Percentiles rank a stretch among this genome's conserved stretches.
Conservation (phyloP, 2,797 vertebrate genomes). For the Strix occidentalis region DNA sequence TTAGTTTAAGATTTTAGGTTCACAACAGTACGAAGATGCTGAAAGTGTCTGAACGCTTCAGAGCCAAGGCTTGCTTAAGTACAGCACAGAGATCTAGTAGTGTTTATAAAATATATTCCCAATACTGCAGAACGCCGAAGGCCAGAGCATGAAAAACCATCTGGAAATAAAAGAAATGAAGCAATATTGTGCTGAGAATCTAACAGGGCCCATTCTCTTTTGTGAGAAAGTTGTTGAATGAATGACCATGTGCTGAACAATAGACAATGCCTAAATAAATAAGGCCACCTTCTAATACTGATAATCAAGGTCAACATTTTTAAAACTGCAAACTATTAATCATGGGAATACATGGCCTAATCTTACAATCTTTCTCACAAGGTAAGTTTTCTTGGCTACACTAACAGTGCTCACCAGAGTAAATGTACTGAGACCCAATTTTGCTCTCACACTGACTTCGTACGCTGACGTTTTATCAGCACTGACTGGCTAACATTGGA, state of each 20-base stretch:
- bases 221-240: neutral
- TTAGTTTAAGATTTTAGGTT: conserved; percentile 41
- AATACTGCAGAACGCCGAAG: conserved; percentile 12
- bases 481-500: neutral
- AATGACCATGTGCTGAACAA: neutral
- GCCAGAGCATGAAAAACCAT: conserved; percentile 10
- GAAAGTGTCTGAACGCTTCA: neutral
- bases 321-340: neutral
- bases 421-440: neutral
- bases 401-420: neutral
- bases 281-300: neutral
- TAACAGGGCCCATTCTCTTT: neutral
- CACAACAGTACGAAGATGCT: neutral
- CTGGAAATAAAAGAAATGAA: neutral
- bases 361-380: neutral
- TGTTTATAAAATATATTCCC: conserved; percentile 30
- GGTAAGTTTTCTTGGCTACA: neutral
- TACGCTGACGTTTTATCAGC: neutral
- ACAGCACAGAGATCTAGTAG: neutral
- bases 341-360: neutral
- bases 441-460: neutral
- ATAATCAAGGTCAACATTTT: neutral
- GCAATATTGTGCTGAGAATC: neutral
- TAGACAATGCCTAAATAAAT: neutral
- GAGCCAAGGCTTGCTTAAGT: neutral